Conservation (phyloP, 1,140 invertebrate species). For the Triops longicaudatus region DNA sequence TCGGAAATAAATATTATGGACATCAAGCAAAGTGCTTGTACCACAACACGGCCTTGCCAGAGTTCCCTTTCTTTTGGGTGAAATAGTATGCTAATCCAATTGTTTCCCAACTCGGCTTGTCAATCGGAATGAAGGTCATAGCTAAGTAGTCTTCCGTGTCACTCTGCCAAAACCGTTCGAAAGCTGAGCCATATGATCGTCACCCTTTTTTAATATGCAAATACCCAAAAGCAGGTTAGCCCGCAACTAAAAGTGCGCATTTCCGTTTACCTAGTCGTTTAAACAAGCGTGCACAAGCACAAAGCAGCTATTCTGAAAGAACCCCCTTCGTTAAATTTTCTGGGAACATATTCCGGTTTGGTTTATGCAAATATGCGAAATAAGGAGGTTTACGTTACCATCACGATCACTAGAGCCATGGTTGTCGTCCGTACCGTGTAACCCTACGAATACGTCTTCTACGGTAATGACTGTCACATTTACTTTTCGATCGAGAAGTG, state of each 20-base stretch:
- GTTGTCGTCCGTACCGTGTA: neutral
- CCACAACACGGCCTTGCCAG: neutral
- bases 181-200: neutral
- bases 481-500: neutral
- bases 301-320: no score
- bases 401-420: neutral
- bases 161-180: neutral
- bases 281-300: no score
- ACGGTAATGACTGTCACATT: neutral
- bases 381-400: neutral
- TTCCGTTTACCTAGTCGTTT: no score
- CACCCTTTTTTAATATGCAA: neutral
- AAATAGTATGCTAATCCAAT: neutral
- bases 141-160: neutral
- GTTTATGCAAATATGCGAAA: no score
- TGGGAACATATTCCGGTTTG: no score
- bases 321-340: no score
- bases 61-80: neutral
- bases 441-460: neutral
- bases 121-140: neutral
- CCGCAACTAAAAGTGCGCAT: neutral
- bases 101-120: neutral
- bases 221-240: neutral
- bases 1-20: neutral
- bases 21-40: neutral